Percentiles rank a stretch among this genome's conserved stretches.
phyloP scores from a whole-genome alignment of 2,888 invertebrate genomes.

The Odiellus spinosus region DNA sequence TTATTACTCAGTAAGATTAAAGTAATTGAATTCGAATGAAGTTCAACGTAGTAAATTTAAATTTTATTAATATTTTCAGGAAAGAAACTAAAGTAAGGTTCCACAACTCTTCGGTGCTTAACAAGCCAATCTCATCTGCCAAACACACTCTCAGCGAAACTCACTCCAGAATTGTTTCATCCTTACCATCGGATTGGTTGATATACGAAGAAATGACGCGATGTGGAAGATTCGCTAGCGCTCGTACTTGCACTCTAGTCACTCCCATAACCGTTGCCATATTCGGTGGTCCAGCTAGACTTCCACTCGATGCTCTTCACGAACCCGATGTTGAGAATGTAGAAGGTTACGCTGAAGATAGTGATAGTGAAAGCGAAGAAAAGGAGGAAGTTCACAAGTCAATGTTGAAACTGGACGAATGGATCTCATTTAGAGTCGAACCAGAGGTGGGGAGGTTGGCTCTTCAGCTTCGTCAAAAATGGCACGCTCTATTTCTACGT shows the following conservation, averaged over 20 bases:
- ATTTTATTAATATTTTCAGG: slow-evolving; percentile 29
- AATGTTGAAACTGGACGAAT: slow-evolving; percentile 50
- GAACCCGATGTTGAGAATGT: slow-evolving; percentile 25
- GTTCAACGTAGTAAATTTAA: slow-evolving; percentile 2
- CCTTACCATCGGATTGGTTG: slow-evolving; percentile 62
- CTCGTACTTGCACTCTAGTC: slow-evolving; percentile 62
- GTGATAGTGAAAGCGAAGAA: slow-evolving; percentile 40
- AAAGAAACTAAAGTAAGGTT: slow-evolving; percentile 45
- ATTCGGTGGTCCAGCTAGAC: slow-evolving; percentile 52
- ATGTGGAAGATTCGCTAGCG: slow-evolving; percentile 47
- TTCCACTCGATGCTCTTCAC: slow-evolving; percentile 34
- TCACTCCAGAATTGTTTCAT: slow-evolving; percentile 31
- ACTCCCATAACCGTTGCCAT: slow-evolving; percentile 64
- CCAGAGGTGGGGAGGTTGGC: slow-evolving; percentile 41
- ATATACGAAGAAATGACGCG: slow-evolving; percentile 71
- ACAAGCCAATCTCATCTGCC: slow-evolving; percentile 28
- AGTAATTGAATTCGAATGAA: background rate
- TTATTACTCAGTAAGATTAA: slow-evolving; percentile 44
- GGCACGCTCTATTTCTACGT: slow-evolving; percentile 49
- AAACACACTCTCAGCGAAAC: slow-evolving; percentile 25
- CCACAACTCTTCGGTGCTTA: slow-evolving; percentile 44
- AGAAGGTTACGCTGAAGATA: slow-evolving; percentile 24
- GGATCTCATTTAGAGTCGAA: slow-evolving; percentile 53
- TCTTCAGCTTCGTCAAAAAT: slow-evolving; percentile 52
- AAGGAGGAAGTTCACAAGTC: slow-evolving; percentile 34